A percentile compares a stretch with the other conserved stretches of the same genome.
Conservation (phyloP, 2,888 invertebrate species). For the Yponomeuta evonymella region DNA sequence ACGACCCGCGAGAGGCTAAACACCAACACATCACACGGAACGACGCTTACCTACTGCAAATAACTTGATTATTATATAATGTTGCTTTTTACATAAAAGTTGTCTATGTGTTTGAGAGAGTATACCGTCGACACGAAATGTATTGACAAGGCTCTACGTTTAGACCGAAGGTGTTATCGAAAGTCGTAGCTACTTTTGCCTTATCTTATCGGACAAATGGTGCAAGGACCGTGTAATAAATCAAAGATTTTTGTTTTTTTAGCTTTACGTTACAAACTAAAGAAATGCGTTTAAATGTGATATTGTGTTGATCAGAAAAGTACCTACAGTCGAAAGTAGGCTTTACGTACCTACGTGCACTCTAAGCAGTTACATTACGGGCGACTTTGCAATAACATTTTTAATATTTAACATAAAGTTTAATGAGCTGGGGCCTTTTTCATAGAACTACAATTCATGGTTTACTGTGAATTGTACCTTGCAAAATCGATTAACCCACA, state of each 20-base stretch:
- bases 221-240: constrained; percentile 8
- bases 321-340: too few relatives aligned
- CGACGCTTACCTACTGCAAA: not conserved
- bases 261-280: not conserved
- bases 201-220: constrained; percentile 11
- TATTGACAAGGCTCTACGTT: constrained; percentile 4
- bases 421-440: too few relatives aligned
- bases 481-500: too few relatives aligned
- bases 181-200: not conserved
- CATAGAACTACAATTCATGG: too few relatives aligned
- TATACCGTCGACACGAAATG: not conserved
- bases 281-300: not conserved
- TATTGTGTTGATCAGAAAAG: not conserved
- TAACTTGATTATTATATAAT: constrained; percentile 8
- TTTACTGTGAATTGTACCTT: too few relatives aligned
- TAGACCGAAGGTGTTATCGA: constrained; percentile 4
- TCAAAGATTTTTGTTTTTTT: constrained; percentile 7
- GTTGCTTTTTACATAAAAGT: not conserved
- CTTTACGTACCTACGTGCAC: too few relatives aligned
- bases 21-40: not conserved
- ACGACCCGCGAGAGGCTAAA: not conserved
- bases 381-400: too few relatives aligned
- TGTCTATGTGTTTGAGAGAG: not conserved
- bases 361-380: too few relatives aligned
- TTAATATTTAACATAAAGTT: too few relatives aligned